These are phyloP conservation scores for Otus sunia DNA, from an alignment of 2,113 vertebrate species.

Conservation along the genomic window DNA sequence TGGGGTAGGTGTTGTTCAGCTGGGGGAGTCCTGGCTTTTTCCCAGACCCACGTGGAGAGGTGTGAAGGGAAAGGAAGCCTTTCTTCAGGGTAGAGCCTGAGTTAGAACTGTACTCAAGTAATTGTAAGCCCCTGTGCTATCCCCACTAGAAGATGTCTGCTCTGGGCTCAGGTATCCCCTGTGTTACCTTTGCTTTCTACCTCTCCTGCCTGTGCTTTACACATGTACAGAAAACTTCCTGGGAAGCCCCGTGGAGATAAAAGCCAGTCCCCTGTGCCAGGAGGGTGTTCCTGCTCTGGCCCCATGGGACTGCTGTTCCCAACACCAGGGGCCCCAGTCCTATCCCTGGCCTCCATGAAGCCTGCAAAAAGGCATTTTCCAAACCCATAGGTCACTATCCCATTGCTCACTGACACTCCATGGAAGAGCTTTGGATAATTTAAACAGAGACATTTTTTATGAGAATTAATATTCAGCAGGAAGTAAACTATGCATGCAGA, in stretches of 20 bases:
- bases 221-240: background rate
- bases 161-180: background rate
- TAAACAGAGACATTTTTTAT: background rate
- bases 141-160: background rate
- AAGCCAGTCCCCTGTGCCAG: fast-evolving
- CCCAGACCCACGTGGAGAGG: fast-evolving
- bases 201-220: background rate
- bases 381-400: background rate
- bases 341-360: background rate
- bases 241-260: background rate
- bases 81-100: background rate
- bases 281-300: background rate
- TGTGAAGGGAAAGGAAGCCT: background rate
- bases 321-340: background rate
- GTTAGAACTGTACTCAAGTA: background rate
- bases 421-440: background rate
- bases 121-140: background rate
- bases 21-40: background rate
- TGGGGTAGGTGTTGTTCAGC: background rate
- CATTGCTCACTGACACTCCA: background rate
- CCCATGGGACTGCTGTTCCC: background rate
- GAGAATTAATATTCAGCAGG: background rate
- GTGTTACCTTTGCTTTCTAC: background rate
- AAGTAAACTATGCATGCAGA: background rate
- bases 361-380: background rate